Conservation (phyloP, 2,797 vertebrate genomes). For the Sarcophilus harrisii region DNA sequence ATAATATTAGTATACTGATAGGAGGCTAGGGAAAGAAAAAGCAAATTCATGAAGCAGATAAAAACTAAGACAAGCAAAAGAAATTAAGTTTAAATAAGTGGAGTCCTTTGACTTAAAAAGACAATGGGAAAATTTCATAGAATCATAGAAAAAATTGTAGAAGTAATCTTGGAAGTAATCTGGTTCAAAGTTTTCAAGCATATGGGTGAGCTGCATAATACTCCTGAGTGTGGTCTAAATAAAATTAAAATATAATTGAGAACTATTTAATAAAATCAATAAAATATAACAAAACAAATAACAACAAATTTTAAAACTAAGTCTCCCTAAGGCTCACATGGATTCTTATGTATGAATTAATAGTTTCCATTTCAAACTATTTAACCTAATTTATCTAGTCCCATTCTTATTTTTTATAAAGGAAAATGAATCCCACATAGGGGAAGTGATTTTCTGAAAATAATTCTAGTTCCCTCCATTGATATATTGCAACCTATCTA, state of each 20-base stretch:
- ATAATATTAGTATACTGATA: neutral
- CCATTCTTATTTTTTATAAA: neutral
- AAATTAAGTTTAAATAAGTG: too few relatives aligned
- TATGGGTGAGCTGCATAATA: neutral
- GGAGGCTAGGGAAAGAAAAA: neutral
- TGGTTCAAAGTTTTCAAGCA: neutral
- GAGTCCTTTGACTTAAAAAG: too few relatives aligned
- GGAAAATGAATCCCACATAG: neutral
- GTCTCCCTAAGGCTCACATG: neutral
- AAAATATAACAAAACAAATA: neutral
- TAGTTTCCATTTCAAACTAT: neutral
- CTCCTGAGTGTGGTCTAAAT: neutral
- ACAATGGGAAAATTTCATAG: too few relatives aligned
- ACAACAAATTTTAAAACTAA: neutral
- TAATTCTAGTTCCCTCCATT: neutral
- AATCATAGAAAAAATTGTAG: too few relatives aligned
- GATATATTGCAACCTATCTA: neutral
- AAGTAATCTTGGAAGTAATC: too few relatives aligned
- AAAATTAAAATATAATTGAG: neutral
- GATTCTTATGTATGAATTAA: neutral
- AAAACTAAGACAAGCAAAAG: too few relatives aligned
- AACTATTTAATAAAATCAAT: neutral
- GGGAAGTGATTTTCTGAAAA: neutral
- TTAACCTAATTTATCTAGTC: neutral
- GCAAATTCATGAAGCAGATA: too few relatives aligned